Evolutionary conservation across 2,888 invertebrate genomes (phyloP).

Genomic region (Pseudococcus viburni): DNA sequence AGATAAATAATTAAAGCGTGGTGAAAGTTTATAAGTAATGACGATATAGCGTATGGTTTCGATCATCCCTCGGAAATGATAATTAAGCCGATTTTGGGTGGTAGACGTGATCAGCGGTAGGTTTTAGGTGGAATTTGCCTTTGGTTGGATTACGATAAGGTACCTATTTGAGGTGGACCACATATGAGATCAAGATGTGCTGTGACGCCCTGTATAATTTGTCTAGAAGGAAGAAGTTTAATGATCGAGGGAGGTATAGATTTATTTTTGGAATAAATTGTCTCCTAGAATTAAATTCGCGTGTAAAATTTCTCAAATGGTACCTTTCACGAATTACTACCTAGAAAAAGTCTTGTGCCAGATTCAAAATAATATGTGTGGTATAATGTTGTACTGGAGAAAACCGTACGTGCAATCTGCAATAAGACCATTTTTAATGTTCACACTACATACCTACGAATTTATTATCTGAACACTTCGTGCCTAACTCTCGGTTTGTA

Average conservation of each 20-base stretch:
- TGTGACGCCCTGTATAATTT: neutral
- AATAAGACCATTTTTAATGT: neutral
- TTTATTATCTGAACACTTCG: neutral
- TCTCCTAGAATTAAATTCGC: neutral
- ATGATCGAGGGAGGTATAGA: neutral
- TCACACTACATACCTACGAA: neutral
- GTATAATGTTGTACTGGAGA: neutral
- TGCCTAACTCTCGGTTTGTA: neutral
- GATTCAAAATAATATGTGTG: neutral
- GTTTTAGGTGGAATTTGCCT: neutral
- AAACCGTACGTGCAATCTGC: neutral
- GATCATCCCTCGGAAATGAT: conserved; percentile 5
- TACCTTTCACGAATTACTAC: neutral
- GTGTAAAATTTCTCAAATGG: neutral
- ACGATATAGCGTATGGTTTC: neutral
- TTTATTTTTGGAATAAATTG: neutral
- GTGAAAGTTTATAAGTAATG: conserved; percentile 23
- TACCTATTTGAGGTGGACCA: neutral
- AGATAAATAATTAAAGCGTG: conserved; percentile 58
- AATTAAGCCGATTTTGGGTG: conserved; percentile 6
- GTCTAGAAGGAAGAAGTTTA: neutral
- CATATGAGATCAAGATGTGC: neutral
- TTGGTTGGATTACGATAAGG: neutral
- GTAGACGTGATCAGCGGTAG: neutral
- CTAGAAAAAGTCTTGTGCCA: neutral